Evolutionary conservation across 1,140 invertebrate genomes (phyloP), one percentile per base, ranked within the genome.

Genomic region (Augochlora pura): DNA sequence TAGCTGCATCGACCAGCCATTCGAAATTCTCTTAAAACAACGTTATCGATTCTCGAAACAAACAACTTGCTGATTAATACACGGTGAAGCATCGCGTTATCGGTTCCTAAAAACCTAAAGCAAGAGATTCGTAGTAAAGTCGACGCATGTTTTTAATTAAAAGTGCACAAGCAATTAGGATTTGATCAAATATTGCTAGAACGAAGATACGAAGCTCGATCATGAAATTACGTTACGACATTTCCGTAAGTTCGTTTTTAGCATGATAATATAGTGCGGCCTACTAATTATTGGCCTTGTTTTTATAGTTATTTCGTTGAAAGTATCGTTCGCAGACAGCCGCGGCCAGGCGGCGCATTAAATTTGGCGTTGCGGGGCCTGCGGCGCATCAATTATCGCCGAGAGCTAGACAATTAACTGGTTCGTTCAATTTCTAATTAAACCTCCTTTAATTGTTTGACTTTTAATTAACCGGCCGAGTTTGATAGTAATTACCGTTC

Each of bases 381-480:
- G 27, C 5, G 25, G 27, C 16, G 21, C 63, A 23, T 65, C 38
- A 42, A 42, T 42, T 42, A 65, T 38, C 18, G 8, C 18, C 18
- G 38, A 42, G 2, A 65, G 63, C 18, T 42, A 42, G 63, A 42
- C 38, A 65, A 65, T 65, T 42, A 65, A 65, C 62, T 9, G 32
- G n/a, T 21, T n/a, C 38, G 63, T n/a, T 65, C 63, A 12, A 42
- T n/a, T 65, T 65, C 38, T 65, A 65, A 65, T 65, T 42, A 65
- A 38, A 9, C 9, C 38, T 65, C 38, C n/a, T 42, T 65, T 23
- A 42, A 39, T 65, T 65, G 38, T 38, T 65, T n/a, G 63, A 65
- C 18, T 65, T 42, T 23, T 65, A 65, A 65, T 65, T 42, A 65
- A 39, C 32, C 2, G n/a, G 39, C 38, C 21, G 16, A 10, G 38